Evolutionary conservation across 2,113 vertebrate genomes (phyloP), one percentile per base, ranked within the genome.

Genomic region (Microcebus jonahi): DNA sequence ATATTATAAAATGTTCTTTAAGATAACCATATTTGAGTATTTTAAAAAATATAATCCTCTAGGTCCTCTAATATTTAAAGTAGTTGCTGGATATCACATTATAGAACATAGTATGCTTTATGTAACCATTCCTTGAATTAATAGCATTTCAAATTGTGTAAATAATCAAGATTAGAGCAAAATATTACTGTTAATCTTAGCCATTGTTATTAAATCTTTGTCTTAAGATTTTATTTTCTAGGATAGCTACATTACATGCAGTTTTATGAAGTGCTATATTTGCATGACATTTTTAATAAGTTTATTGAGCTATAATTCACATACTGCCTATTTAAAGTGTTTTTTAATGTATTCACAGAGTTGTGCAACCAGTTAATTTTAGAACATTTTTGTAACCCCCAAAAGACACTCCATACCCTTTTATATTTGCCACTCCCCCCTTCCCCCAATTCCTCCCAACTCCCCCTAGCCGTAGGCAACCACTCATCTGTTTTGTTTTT

Each of bases 151-250:
- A 92, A 61, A 42, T 71, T 36, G 82, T 65, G 6, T 70, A 55
- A 88, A 17, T 55, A 55, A 55, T 55, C 53, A 55, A 55, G 53
- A 55, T 79, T 91, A 95, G 61, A 77, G 59, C 45, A 92, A 53
- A 89, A 55, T 91, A 7, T 94, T 97, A 61, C 34, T 84, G 9
- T 88, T 95, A 55, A 57, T 87, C 25, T 87, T 67, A 82, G 82
- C 45, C 82, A 11, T 79, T 83, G 50, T 42, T 36, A 91, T 50
- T 87, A 91, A 55, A 70, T 88, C 20, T 53, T 93, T 93, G 39
- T 61, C 39, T 20, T 86, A 59, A 59, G 23, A 70, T 57, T 89
- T 85, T 95, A 50, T 96, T 91, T 91, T 88, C 59, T 92, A 42
- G 42, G 42, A 87, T 93, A 75, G 39, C 20, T 63, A 23, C 55